Evolutionary conservation across 2,113 vertebrate species (phyloP), one percentile per base, ranked within the genome.

Genomic region (Alosa alosa): DNA sequence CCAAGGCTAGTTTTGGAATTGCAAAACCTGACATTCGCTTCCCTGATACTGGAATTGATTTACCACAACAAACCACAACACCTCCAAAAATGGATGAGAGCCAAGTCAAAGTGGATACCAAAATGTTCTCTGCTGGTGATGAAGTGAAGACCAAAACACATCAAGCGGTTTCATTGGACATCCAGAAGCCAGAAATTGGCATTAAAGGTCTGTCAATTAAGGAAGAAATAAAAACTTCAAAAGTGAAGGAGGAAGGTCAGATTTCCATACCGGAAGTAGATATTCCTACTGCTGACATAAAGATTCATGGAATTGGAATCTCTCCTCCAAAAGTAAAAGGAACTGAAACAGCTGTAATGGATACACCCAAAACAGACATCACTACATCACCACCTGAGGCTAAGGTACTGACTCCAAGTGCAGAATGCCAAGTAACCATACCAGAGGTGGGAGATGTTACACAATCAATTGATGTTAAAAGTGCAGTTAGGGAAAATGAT

Each of bases 21-120:
- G 17, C 86, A 83, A 92, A 91, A 88, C 89, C 91, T 85, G 90
- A 92, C 22, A 92, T 91, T 83, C 90, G n/a, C 82, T 88, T 92
- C 6, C 89, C 91, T 83, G 86, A 92, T 39, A 64, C 93, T 88
- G 88, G 88, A 52, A 89, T 90, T 88, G 87, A 91, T 46, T 89
- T 93, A 7, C 88, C 89, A 84, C 93, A 92, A 87, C 86, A 57
- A 83, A 84, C 88, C 85, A 49, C 46, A 15, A 84, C 81, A 82
- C 57, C 46, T 39, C 86, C 84, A 84, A 88, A 83, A 49, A 18
- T 22, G 31, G 31, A 85, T 84, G 89, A 86, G 83, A 41, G 45
- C 36, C 13, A 39, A 87, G 45, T 81, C 4, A 64, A 83, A 46
- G 7, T 22, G 6, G 50, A 81, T 6, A 72, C 46, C 17, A 84